These are phyloP conservation scores for Clarias platycephalus DNA, from an alignment of 2,797 vertebrate species.

Conservation along the genomic window DNA sequence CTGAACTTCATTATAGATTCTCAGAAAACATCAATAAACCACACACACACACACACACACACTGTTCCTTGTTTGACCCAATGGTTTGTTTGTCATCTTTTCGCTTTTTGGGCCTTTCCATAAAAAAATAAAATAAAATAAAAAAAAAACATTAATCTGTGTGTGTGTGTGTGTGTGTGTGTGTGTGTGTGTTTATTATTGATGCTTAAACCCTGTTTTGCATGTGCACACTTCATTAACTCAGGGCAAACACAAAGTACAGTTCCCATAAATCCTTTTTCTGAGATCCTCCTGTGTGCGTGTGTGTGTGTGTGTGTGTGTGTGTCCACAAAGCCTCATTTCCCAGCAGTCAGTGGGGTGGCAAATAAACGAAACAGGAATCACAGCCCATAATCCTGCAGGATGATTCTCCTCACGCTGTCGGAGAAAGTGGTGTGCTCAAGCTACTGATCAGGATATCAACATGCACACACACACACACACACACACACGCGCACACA, in stretches of 20 bases:
- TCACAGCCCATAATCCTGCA: conserved; percentile 54
- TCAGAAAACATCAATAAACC: background rate
- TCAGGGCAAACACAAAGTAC: conserved; percentile 55
- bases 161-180: conserved; percentile 15
- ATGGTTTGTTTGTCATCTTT: background rate
- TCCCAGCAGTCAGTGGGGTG: conserved; percentile 44
- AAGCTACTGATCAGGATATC: conserved; percentile 39
- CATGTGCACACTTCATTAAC: conserved; percentile 64
- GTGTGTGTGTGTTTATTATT: conserved; percentile 31
- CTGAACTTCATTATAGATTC: background rate
- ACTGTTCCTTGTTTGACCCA: background rate
- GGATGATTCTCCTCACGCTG: conserved; percentile 51
- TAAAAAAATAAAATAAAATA: background rate
- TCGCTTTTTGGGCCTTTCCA: background rate
- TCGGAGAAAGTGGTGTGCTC: conserved; percentile 34
- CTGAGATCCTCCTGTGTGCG: conserved; percentile 19
- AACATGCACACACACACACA: conserved; percentile 31
- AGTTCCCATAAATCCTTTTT: conserved; percentile 51
- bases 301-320: conserved; percentile 9
- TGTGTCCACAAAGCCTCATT: conserved; percentile 38
- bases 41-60: background rate
- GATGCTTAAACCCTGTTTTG: conserved; percentile 61
- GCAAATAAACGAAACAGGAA: conserved; percentile 56
- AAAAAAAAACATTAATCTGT: background rate
- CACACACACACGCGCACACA: conserved; percentile 12